phyloP scores from a whole-genome alignment of 2,113 vertebrate species.

The Oceanodroma tethys region DNA sequence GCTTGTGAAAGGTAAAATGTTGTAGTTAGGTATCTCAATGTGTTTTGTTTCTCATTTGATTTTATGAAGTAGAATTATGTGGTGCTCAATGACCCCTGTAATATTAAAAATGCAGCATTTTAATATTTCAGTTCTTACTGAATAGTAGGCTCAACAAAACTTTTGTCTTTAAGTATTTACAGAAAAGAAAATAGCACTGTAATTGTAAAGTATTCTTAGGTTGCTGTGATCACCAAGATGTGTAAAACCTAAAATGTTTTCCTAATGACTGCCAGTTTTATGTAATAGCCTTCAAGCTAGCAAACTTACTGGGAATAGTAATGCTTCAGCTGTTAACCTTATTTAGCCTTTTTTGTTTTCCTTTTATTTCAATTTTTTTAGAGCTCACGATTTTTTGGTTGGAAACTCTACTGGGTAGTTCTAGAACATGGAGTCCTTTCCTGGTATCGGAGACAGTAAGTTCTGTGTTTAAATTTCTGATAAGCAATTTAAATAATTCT shows the following conservation, averaged over 20 bases:
- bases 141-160: background rate
- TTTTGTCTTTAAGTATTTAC: background rate
- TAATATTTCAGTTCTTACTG: background rate
- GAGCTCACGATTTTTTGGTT: slow-evolving; percentile 88
- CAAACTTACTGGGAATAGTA: background rate
- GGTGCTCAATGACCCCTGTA: background rate
- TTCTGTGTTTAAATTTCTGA: slow-evolving; percentile 11
- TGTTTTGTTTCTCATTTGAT: background rate
- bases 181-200: background rate
- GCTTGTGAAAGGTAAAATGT: background rate
- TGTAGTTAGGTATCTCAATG: background rate
- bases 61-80: background rate
- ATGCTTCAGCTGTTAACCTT: background rate
- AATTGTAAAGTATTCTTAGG: background rate
- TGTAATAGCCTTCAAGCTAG: background rate
- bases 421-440: slow-evolving; percentile 88
- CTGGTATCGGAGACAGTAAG: slow-evolving; percentile 91
- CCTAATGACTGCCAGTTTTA: background rate
- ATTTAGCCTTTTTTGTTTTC: background rate
- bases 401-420: slow-evolving; percentile 88
- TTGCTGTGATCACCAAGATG: background rate
- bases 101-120: background rate
- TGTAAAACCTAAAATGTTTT: background rate
- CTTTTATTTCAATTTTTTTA: background rate
- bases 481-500: background rate